phyloP scores from a whole-genome alignment of 2,888 invertebrate species.

The Limenitis camilla region DNA sequence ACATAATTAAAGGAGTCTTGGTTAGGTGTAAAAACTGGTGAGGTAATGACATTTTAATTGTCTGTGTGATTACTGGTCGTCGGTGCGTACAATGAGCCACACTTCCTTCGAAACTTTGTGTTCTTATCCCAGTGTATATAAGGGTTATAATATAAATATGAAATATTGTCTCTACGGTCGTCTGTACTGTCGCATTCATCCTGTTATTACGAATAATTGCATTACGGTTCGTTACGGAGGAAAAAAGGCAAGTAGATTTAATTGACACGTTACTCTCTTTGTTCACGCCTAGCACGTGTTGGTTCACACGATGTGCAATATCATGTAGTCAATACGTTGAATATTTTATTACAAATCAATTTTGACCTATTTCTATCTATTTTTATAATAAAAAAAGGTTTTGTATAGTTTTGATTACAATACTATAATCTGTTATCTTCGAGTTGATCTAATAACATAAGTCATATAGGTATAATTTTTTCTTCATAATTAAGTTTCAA shows the following conservation, averaged over 20 bases:
- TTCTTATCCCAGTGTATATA: slow-evolving; percentile 20
- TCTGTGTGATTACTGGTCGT: slow-evolving; percentile 61
- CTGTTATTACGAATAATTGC: slow-evolving; percentile 73
- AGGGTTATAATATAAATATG: slow-evolving; percentile 4
- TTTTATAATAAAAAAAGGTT: too few relatives aligned
- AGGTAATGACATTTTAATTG: slow-evolving; percentile 74
- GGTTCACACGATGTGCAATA: slow-evolving; percentile 47
- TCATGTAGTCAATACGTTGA: not conserved
- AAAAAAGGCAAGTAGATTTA: slow-evolving; percentile 65
- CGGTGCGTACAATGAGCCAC: slow-evolving; percentile 27
- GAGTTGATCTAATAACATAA: too few relatives aligned
- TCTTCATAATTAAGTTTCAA: too few relatives aligned
- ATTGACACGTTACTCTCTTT: slow-evolving; percentile 70
- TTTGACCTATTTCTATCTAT: too few relatives aligned
- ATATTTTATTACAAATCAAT: too few relatives aligned
- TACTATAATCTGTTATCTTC: too few relatives aligned
- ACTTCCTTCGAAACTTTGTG: slow-evolving; percentile 10
- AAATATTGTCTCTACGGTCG: slow-evolving; percentile 4
- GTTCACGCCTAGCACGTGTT: slow-evolving; percentile 58
- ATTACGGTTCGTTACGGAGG: slow-evolving; percentile 71
- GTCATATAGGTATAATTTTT: too few relatives aligned
- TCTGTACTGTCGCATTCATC: slow-evolving; percentile 62
- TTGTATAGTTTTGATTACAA: too few relatives aligned
- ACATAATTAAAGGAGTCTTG: slow-evolving; percentile 57
- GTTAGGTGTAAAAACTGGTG: slow-evolving; percentile 66